Base-by-base conservation (phyloP, 2,888 invertebrate genomes). In the Cylloceria caligata region DNA sequence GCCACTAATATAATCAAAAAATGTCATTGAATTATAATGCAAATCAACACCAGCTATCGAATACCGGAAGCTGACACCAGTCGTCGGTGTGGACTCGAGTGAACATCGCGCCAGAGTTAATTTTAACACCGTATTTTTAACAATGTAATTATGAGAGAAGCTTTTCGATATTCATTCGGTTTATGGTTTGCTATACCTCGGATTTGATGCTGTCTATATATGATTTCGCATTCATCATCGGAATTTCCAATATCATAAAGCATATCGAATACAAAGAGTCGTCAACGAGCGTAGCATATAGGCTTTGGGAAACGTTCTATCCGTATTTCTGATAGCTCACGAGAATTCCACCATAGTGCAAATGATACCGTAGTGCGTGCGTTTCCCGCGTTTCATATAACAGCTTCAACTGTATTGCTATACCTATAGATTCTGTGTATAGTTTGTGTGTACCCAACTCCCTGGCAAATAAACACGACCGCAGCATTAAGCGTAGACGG, bases 391-490 rank as follows among this genome's bases (percentile, higher is more conserved):
- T 21, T 34, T 13, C 45, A 47, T 19, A 57, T 49, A 71, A 19
- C 30, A 42, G 21, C 64, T 42, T 74, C 36, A 52, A 42, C 42
- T n/a, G 36, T 30, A 16, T 5, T 27, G 36, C 24, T 13, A 74
- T 69, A 71, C n/a, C 9, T 24, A 49, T 30, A 55, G 55, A 34
- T 45, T 52, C 7, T 45, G 64, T 49, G 27, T 11, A 67, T 30
- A 39, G 72, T 65, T 45, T 24, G 42, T 67, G 47, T 42, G 49
- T 34, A 19, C 9, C 36, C 36, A 42, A 42, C 45, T 36, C 49
- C 71, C 34, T 57, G 30, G 67, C 30, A 68, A 68, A 52, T 68
- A 71, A 81, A 49, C 73, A 45, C 68, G 45, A 73, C 30, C 67
- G 36, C 39, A 49, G 67, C 71, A 79, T 82, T 82, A 72, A 69